Evolutionary conservation across 1,140 invertebrate genomes (phyloP), one percentile per base, ranked within the genome.

Genomic region (Copidosoma floridanum): DNA sequence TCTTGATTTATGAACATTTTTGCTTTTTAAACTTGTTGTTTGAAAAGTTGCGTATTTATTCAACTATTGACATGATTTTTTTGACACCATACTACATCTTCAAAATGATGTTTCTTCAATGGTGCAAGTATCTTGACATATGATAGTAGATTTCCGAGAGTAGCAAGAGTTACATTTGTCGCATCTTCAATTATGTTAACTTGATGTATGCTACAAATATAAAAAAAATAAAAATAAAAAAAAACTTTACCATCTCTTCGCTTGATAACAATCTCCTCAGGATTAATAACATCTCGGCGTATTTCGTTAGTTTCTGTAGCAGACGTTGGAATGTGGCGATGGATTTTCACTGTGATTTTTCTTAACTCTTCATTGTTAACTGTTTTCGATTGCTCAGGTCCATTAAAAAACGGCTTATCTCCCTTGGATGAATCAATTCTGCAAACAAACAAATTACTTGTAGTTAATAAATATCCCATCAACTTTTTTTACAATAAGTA

Each of bases 171-270:
- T n/a, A n/a, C n/a, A n/a, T n/a, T n/a, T n/a, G n/a, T n/a, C n/a
- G n/a, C n/a, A n/a, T n/a, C n/a, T n/a, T n/a, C n/a, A n/a, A n/a
- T n/a, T n/a, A n/a, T n/a, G n/a, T n/a, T n/a, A n/a, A n/a, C n/a
- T n/a, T n/a, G n/a, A n/a, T n/a, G n/a, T n/a, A n/a, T n/a, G n/a
- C n/a, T n/a, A n/a, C n/a, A n/a, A n/a, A n/a, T n/a, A n/a, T n/a
- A n/a, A n/a, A n/a, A n/a, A n/a, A n/a, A n/a, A n/a, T n/a, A n/a
- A n/a, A n/a, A n/a, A 21, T 41, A 51, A 47, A 53, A 18, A 20
- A 38, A 20, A 14, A 48, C 38, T 29, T 61, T 61, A 62, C 60
- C 60, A 21, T 56, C 53, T 57, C 60, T 50, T 56, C 60, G 26
- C 40, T 51, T 62, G 16, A 62, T 21, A 8, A 16, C 57, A 44